phyloP scores from a whole-genome alignment of 2,113 vertebrate species.

The Tinamus guttatus region DNA sequence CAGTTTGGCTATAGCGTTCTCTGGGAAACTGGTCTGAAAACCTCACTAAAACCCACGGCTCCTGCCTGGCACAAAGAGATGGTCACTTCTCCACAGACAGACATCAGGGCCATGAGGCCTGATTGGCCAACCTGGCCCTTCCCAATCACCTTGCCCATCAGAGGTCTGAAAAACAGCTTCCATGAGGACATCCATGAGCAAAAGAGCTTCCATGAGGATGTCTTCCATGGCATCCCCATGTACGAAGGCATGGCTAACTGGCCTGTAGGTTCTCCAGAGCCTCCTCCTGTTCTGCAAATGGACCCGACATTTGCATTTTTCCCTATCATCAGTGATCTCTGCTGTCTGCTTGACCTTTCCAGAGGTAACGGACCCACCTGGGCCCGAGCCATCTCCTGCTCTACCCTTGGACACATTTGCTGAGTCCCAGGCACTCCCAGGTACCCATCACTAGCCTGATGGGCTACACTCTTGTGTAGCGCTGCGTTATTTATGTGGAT shows the following conservation, averaged over 20 bases:
- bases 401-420: too few relatives aligned
- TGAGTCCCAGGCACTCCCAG: too few relatives aligned
- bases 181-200: too few relatives aligned
- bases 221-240: neutral
- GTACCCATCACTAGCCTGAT: neutral
- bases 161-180: too few relatives aligned
- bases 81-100: too few relatives aligned
- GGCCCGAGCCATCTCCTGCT: too few relatives aligned
- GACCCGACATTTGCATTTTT: neutral
- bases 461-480: neutral
- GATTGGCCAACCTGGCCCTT: too few relatives aligned
- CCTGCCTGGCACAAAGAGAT: too few relatives aligned
- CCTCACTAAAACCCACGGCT: neutral
- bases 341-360: neutral
- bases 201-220: too few relatives aligned
- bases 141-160: too few relatives aligned
- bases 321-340: neutral
- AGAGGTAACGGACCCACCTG: neutral
- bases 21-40: neutral
- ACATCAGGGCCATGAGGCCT: too few relatives aligned
- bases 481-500: neutral
- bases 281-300: neutral
- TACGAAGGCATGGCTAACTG: neutral
- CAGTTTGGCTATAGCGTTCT: neutral
- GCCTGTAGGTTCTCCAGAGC: neutral